phyloP scores from a whole-genome alignment of 64 coral and sea anemone species.

The Actinia tenebrosa region DNA sequence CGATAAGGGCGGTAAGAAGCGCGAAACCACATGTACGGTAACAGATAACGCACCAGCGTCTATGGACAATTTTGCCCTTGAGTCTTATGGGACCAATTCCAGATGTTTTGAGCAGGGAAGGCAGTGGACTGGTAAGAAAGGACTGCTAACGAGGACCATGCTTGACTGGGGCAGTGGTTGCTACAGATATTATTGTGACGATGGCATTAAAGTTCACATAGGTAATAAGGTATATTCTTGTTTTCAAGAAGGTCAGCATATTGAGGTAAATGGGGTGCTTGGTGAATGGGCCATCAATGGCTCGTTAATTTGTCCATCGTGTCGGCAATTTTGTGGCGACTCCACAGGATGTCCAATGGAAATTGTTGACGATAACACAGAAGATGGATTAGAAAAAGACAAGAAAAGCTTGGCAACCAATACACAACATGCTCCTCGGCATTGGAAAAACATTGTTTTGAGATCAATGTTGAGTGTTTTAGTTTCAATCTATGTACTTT shows the following conservation, averaged over 20 bases:
- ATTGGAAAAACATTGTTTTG: neutral
- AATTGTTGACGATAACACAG: neutral
- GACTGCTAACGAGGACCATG: slow-evolving; percentile 84
- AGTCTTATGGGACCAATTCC: slow-evolving; percentile 46
- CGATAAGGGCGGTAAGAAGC: slow-evolving; percentile 56
- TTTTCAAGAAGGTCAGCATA: slow-evolving; percentile 59
- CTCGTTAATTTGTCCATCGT: slow-evolving; percentile 75
- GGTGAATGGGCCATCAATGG: slow-evolving; percentile 80
- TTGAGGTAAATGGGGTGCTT: slow-evolving; percentile 56
- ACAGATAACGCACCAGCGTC: slow-evolving; percentile 52
- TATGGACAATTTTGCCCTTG: slow-evolving; percentile 76
- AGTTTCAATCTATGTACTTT: neutral
- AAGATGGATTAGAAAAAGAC: slow-evolving; percentile 23
- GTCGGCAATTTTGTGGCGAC: slow-evolving; percentile 65
- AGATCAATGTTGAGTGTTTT: neutral
- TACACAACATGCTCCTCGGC: neutral
- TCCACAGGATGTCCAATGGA: slow-evolving; percentile 50
- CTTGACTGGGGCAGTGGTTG: slow-evolving; percentile 98
- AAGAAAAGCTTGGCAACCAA: neutral
- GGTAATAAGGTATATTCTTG: slow-evolving; percentile 60
- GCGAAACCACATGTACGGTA: slow-evolving; percentile 83
- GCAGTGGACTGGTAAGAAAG: slow-evolving; percentile 71
- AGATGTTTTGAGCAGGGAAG: slow-evolving; percentile 70
- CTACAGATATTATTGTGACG: slow-evolving; percentile 75
- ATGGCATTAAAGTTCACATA: slow-evolving; percentile 61